phyloP scores from a whole-genome alignment of 2,888 invertebrate genomes.

The Epinotia ramella region DNA sequence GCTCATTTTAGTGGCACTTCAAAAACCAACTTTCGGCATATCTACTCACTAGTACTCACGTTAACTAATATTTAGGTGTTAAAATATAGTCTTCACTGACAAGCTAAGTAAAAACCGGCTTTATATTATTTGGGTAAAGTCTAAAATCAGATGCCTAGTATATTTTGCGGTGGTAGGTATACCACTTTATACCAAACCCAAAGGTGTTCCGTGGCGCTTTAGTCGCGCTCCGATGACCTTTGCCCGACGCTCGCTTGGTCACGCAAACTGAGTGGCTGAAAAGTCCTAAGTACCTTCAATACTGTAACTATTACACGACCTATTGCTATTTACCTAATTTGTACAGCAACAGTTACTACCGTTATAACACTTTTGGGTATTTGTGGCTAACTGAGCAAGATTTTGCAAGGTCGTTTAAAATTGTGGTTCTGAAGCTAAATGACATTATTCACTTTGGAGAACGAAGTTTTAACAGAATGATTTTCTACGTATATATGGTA shows the following conservation, averaged over 20 bases:
- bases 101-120: not conserved
- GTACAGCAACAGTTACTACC: not conserved
- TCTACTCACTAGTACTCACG: too few relatives aligned
- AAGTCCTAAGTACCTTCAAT: not conserved
- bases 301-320: not conserved
- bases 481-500: too few relatives aligned
- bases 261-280: conserved; percentile 38
- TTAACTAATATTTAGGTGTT: too few relatives aligned
- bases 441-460: too few relatives aligned
- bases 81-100: too few relatives aligned
- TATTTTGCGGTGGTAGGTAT: not conserved
- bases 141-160: not conserved
- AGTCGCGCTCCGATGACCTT: conserved; percentile 39
- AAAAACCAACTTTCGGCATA: too few relatives aligned
- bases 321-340: not conserved
- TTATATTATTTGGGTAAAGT: not conserved
- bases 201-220: conserved; percentile 22
- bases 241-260: conserved; percentile 50
- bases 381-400: not conserved
- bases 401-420: not conserved
- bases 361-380: not conserved
- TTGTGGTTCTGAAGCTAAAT: not conserved
- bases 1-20: too few relatives aligned
- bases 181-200: not conserved
- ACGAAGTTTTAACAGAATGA: too few relatives aligned